phyloP scores from a whole-genome alignment of 2,888 invertebrate species.

The Acrocera orbiculus region DNA sequence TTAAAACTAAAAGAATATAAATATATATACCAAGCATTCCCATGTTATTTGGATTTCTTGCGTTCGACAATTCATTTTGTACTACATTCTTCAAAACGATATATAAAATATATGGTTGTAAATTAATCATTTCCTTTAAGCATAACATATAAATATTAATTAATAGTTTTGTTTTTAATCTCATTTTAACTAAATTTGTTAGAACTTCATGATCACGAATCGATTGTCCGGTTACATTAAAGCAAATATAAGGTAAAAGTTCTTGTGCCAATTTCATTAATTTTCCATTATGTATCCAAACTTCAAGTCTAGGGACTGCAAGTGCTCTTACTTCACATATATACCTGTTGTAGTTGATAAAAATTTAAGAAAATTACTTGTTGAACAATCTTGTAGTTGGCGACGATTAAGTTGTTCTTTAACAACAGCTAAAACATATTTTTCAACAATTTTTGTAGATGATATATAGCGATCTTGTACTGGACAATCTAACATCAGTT shows the following conservation, averaged over 20 bases:
- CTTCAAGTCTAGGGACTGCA: conserved; percentile 49
- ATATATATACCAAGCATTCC: conserved; percentile 58
- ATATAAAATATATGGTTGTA: conserved; percentile 67
- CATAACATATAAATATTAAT: conserved; percentile 77
- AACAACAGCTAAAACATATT: conserved; percentile 67
- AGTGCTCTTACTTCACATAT: conserved; percentile 45
- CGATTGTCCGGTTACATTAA: conserved; percentile 62
- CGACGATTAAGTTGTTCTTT: conserved; percentile 74
- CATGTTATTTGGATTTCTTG: conserved; percentile 90
- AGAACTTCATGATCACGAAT: conserved; percentile 57
- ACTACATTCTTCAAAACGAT: conserved; percentile 79
- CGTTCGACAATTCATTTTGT: conserved; percentile 85
- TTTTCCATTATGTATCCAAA: conserved; percentile 94
- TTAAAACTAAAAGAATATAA: too few species aligned
- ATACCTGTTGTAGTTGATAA: conserved; percentile 74
- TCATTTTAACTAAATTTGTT: conserved; percentile 69
- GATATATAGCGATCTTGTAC: conserved; percentile 37
- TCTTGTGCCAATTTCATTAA: conserved; percentile 83
- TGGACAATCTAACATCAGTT: conserved; percentile 32
- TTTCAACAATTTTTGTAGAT: conserved; percentile 37
- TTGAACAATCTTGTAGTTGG: conserved; percentile 71
- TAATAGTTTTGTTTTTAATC: conserved; percentile 84
- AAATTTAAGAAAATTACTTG: conserved; percentile 72
- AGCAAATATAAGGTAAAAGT: conserved; percentile 73
- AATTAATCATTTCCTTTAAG: conserved; percentile 74